Conservation (phyloP, 2,888 invertebrate genomes). For the Conistra vaccinii region DNA sequence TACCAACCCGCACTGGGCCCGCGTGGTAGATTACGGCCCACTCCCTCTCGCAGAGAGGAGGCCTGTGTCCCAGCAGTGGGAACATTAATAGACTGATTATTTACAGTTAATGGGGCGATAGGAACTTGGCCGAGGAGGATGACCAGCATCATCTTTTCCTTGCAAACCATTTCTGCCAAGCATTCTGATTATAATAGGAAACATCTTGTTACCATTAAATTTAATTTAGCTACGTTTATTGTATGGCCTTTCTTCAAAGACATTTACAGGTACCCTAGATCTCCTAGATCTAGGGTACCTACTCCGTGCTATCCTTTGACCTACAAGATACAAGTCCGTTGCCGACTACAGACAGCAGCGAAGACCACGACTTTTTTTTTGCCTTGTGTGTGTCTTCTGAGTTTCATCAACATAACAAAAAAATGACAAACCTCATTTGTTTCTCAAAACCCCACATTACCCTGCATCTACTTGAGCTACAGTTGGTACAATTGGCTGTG, state of each 20-base stretch:
- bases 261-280: too few relatives aligned
- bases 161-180: not conserved
- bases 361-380: not conserved
- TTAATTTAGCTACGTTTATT: too few relatives aligned
- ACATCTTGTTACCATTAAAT: not conserved
- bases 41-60: too few relatives aligned
- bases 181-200: not conserved
- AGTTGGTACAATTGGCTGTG: conserved; percentile 57
- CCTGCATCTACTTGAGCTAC: conserved; percentile 14
- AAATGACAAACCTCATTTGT: conserved; percentile 28
- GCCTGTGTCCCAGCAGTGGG: too few relatives aligned
- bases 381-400: not conserved
- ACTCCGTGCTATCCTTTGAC: not conserved
- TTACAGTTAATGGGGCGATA: not conserved
- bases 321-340: too few relatives aligned
- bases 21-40: too few relatives aligned
- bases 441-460: conserved; percentile 38
- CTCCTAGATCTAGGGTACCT: not conserved
- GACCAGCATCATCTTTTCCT: not conserved
- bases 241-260: not conserved
- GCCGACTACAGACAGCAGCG: too few relatives aligned
- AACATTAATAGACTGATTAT: too few relatives aligned
- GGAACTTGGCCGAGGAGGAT: not conserved
- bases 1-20: too few relatives aligned
- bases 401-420: conserved; percentile 14